A percentile compares a stretch with the other conserved stretches of the same genome.
Evolutionary conservation across 2,888 invertebrate species (phyloP).

Genomic region (Carterocephalus palaemon): DNA sequence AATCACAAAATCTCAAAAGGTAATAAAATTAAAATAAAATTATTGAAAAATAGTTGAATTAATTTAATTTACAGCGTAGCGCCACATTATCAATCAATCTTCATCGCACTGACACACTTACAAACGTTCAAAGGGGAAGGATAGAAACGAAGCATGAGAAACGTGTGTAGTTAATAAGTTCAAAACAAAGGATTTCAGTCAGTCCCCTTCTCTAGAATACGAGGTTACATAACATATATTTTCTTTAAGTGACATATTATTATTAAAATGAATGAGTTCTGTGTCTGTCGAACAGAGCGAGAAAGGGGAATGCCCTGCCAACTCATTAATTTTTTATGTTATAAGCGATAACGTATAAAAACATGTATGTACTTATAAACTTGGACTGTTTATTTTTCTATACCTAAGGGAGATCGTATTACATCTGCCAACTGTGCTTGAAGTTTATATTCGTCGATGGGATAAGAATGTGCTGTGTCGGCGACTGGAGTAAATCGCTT

Average conservation of each 20-base stretch:
- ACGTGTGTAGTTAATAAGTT: slow-evolving; percentile 10
- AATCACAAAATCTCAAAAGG: too few species aligned
- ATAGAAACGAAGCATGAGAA: not conserved
- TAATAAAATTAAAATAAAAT: too few species aligned
- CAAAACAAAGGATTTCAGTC: slow-evolving; percentile 10
- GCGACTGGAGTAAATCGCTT: slow-evolving; percentile 19
- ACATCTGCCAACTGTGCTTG: slow-evolving; percentile 33
- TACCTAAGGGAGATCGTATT: slow-evolving; percentile 41
- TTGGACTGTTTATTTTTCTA: slow-evolving; percentile 43
- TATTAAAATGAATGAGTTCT: slow-evolving; percentile 18
- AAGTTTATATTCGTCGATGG: slow-evolving; percentile 30
- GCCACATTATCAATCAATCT: too few species aligned
- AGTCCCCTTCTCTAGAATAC: slow-evolving; percentile 4
- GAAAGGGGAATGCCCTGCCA: slow-evolving; percentile 56
- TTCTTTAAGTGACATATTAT: slow-evolving; percentile 20
- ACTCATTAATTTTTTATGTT: slow-evolving; percentile 41
- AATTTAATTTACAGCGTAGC: too few species aligned
- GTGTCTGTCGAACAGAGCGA: slow-evolving; percentile 23
- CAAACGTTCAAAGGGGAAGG: not conserved
- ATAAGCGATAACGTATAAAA: slow-evolving; percentile 19
- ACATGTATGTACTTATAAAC: slow-evolving; percentile 8
- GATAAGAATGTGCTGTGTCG: slow-evolving; percentile 29
- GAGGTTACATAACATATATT: slow-evolving; percentile 29
- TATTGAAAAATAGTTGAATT: too few species aligned
- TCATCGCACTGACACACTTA: slow-evolving; percentile 9